Conservation (phyloP, 2,113 vertebrate species). For the Callionymus lyra region DNA sequence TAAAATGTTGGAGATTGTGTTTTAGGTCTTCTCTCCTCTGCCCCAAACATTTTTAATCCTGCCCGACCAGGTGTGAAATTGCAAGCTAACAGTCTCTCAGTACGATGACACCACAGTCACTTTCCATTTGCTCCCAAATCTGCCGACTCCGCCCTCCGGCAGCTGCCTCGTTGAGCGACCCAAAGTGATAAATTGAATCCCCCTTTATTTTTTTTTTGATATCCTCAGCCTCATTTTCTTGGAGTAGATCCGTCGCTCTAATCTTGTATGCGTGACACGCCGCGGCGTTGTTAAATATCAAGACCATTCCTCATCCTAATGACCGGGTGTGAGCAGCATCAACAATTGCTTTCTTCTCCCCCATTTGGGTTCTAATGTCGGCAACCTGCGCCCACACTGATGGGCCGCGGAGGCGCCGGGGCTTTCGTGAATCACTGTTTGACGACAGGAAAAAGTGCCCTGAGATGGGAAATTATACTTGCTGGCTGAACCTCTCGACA, state of each 20-base stretch:
- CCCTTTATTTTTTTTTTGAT: slow-evolving; percentile 14
- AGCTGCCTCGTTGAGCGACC: slow-evolving; percentile 19
- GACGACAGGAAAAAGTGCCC: slow-evolving; percentile 13
- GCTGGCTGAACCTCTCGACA: slow-evolving; percentile 13
- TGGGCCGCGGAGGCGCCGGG: slow-evolving; percentile 27
- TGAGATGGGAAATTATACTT: slow-evolving; percentile 27
- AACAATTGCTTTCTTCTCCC: slow-evolving; percentile 43
- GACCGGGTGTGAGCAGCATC: slow-evolving; percentile 46
- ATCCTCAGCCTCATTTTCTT: slow-evolving; percentile 20
- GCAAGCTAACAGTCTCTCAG: slow-evolving; percentile 8
- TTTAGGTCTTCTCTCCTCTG: neutral
- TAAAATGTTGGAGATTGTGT: neutral
- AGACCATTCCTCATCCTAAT: slow-evolving; percentile 63
- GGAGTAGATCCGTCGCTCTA: slow-evolving; percentile 19
- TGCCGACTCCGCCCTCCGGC: slow-evolving; percentile 17
- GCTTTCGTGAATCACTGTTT: slow-evolving; percentile 33
- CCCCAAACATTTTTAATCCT: slow-evolving; percentile 22
- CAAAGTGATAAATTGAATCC: too few relatives aligned
- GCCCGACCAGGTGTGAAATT: slow-evolving; percentile 24
- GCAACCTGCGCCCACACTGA: slow-evolving; percentile 19
- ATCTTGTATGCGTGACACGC: slow-evolving; percentile 41
- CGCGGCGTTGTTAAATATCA: slow-evolving; percentile 62
- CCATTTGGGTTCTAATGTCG: slow-evolving; percentile 44
- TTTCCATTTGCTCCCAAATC: slow-evolving; percentile 1
- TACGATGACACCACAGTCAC: slow-evolving; percentile 6